Conservation (phyloP, 2,888 invertebrate genomes). For the Synanthedon formicaeformis region DNA sequence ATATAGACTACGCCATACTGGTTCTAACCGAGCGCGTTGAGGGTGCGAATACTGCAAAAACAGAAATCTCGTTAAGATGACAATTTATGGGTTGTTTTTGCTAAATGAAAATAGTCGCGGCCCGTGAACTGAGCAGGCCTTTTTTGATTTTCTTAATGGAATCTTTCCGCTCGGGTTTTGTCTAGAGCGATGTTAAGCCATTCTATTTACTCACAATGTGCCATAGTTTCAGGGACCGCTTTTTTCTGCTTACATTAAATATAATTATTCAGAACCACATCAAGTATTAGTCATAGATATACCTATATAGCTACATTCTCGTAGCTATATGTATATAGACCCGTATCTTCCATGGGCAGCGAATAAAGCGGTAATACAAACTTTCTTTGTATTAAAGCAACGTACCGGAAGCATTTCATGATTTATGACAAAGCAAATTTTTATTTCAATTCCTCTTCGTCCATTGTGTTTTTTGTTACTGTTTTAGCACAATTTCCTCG, state of each 20-base stretch:
- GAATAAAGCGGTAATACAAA: constrained; percentile 50
- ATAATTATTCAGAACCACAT: background rate
- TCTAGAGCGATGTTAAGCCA: constrained; percentile 57
- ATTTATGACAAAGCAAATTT: constrained; percentile 69
- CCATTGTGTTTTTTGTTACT: constrained; percentile 59
- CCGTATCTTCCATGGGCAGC: constrained; percentile 32
- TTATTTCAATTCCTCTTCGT: constrained; percentile 61
- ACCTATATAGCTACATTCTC: background rate
- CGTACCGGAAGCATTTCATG: constrained; percentile 60
- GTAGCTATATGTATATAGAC: constrained; percentile 16
- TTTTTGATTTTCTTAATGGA: constrained; percentile 72
- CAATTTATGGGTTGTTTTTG: constrained; percentile 72
- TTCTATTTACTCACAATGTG: constrained; percentile 40
- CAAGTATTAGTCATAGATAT: background rate
- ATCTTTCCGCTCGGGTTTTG: constrained; percentile 67
- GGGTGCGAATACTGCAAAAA: constrained; percentile 66
- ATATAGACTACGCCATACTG: constrained; percentile 33
- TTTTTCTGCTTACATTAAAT: constrained; percentile 9
- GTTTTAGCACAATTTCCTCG: constrained; percentile 58
- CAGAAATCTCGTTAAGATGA: constrained; percentile 71
- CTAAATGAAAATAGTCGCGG: constrained; percentile 69
- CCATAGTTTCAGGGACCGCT: constrained; percentile 16
- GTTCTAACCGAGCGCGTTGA: constrained; percentile 39
- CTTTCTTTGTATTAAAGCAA: constrained; percentile 59
- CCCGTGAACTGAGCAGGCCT: constrained; percentile 62